These are phyloP conservation scores for Ophion costatus DNA, from an alignment of 2,888 invertebrate species.

Conservation along the genomic window DNA sequence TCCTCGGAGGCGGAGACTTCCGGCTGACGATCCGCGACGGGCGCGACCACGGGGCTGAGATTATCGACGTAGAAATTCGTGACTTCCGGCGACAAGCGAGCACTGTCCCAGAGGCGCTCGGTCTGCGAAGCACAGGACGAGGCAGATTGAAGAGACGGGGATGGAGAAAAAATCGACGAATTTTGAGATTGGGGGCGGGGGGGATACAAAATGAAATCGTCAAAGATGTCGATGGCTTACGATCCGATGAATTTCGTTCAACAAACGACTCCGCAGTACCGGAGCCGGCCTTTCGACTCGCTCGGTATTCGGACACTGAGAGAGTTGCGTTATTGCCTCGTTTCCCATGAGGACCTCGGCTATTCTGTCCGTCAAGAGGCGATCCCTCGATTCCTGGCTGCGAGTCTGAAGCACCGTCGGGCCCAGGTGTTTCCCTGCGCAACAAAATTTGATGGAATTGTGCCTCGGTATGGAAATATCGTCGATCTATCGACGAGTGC, in stretches of 20 bases:
- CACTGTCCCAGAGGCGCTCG: constrained; percentile 78
- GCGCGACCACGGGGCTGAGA: constrained; percentile 64
- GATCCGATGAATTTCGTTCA: constrained; percentile 72
- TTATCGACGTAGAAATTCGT: constrained; percentile 75
- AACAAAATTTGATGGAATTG: neutral
- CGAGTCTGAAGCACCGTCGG: constrained; percentile 80
- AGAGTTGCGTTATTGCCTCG: constrained; percentile 76
- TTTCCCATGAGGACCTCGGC: constrained; percentile 82
- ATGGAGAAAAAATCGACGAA: constrained; percentile 51
- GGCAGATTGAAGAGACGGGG: constrained; percentile 1
- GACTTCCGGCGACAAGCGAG: constrained; percentile 69
- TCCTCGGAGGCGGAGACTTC: neutral
- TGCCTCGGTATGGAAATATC: too few relatives aligned
- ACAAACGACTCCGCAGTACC: constrained; percentile 70
- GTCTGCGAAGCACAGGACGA: constrained; percentile 68
- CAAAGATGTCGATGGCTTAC: constrained; percentile 68
- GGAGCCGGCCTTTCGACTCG: constrained; percentile 20
- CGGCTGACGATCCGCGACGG: neutral
- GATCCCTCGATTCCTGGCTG: constrained; percentile 80
- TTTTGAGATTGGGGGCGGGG: too few relatives aligned
- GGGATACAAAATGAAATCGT: constrained; percentile 13
- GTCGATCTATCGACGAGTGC: neutral
- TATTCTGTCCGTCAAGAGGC: constrained; percentile 83
- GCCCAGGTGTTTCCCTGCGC: constrained; percentile 71
- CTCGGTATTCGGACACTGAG: constrained; percentile 29